Evolutionary conservation across 2,888 invertebrate species (phyloP).

Genomic region (Artemia sinica): DNA sequence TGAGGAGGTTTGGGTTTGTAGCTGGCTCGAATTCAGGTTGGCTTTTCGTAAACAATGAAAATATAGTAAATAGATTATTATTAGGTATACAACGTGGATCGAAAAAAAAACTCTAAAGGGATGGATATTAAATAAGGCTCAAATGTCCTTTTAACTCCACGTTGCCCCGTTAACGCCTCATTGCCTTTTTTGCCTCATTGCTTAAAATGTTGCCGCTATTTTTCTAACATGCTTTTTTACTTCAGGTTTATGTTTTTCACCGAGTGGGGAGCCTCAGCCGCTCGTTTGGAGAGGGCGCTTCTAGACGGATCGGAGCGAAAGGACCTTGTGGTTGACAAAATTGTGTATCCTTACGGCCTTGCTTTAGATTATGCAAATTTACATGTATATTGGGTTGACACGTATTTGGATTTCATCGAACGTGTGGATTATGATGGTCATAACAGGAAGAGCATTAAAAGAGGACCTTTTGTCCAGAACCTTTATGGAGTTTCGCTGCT

Average conservation of each 20-base stretch:
- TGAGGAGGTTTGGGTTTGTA: no score
- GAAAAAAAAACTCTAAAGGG: no score
- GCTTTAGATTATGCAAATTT: constrained; percentile 51
- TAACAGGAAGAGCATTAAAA: constrained; percentile 43
- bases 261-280: constrained; percentile 48
- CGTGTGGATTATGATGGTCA: constrained; percentile 56
- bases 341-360: constrained; percentile 58
- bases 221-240: constrained; percentile 22
- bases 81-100: background rate
- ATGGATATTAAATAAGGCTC: background rate
- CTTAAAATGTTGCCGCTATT: constrained; percentile 14
- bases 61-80: no score
- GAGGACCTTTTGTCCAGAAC: constrained; percentile 41
- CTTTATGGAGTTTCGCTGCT: constrained; percentile 53
- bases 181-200: constrained; percentile 9
- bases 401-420: constrained; percentile 59
- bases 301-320: constrained; percentile 46
- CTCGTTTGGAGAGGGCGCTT: constrained; percentile 45
- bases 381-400: constrained; percentile 61
- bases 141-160: background rate
- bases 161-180: no score
- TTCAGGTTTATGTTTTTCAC: constrained; percentile 53
- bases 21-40: no score
- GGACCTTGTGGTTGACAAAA: constrained; percentile 45
- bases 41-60: no score